Base-by-base conservation (phyloP, 2,797 vertebrate genomes). In the Argentina silus region DNA sequence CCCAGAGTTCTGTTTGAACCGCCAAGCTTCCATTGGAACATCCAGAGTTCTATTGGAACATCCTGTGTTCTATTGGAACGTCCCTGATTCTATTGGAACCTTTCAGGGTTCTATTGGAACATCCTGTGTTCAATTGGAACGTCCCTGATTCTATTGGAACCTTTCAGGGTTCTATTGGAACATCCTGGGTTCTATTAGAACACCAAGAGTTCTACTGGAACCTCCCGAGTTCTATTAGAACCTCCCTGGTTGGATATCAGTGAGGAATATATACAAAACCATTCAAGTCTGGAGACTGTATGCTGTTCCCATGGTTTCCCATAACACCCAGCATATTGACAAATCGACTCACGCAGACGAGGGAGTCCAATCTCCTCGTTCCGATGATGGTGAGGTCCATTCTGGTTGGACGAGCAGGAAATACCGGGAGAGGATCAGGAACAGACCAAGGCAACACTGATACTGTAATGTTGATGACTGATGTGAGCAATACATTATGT, bases 401-500 rank as follows among this genome's bases (percentile, higher is more conserved):
- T 47, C 45, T 47, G 45, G 45, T 47, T 5, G 21, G 3, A 27
- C 56, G 7, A 10, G 21, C 11, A 59, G 27, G 56, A 59, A 11
- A 21, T 7, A 59, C 21, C 17, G 19, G 56, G 1, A 21, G 80
- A 81, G 77, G 72, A 78, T 78, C 59, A 51, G 74, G 36, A 73
- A 68, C 7, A 67, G 56, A 80, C 21, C 56, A 59, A 10, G 21
- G 21, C 56, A 12, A 27, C 2, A 15, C 60, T 12, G 36, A 15
- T 42, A 42, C 7, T 66, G 17, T 1, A 45, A 8, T 1, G 10
- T 66, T 72, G 27, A 42, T 43, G 71, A 73, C 68, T 73, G 50
- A 79, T 84, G 62, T 51, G 27, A 57, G 60, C 78, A 83, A 55
- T 70, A 61, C 21, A 6, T 53, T 1, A 44, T n/a, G 27, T 80